These are phyloP conservation scores for Neotoma lepida DNA, from an alignment of 2,113 vertebrate species.

Conservation along the genomic window DNA sequence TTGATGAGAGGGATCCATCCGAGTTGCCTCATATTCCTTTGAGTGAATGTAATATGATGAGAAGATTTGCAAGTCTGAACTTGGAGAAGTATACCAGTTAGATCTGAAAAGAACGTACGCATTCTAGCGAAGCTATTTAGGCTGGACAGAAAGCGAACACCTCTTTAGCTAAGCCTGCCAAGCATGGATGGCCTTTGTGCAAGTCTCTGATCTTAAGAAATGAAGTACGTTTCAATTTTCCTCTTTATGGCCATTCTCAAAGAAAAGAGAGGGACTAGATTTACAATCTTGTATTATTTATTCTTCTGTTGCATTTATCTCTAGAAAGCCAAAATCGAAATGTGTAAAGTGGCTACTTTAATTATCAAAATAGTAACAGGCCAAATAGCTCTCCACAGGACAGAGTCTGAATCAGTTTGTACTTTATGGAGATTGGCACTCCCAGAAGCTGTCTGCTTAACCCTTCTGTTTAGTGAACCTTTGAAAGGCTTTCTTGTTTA, in stretches of 20 bases:
- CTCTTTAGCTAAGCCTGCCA: background rate
- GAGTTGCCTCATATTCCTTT: background rate
- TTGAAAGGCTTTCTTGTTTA: slow-evolving; percentile 13
- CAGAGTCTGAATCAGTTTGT: background rate
- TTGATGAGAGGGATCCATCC: background rate
- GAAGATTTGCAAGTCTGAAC: background rate
- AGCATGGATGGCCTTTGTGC: background rate
- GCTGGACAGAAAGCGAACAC: background rate
- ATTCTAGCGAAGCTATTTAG: background rate
- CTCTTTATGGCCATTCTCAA: background rate
- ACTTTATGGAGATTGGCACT: background rate
- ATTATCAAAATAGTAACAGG: slow-evolving; percentile 29
- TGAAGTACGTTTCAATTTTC: background rate
- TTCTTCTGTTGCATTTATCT: slow-evolving; percentile 30
- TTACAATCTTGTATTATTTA: background rate
- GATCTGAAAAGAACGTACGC: background rate
- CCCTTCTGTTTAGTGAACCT: background rate
- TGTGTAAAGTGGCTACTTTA: background rate
- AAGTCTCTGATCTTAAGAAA: background rate
- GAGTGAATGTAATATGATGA: background rate
- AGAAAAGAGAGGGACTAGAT: background rate
- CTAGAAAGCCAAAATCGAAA: slow-evolving; percentile 1
- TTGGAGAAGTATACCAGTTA: background rate
- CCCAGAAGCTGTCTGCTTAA: background rate
- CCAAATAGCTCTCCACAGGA: background rate